These are phyloP conservation scores for Ichneumon xanthorius DNA, from an alignment of 2,888 invertebrate species.

Conservation along the genomic window DNA sequence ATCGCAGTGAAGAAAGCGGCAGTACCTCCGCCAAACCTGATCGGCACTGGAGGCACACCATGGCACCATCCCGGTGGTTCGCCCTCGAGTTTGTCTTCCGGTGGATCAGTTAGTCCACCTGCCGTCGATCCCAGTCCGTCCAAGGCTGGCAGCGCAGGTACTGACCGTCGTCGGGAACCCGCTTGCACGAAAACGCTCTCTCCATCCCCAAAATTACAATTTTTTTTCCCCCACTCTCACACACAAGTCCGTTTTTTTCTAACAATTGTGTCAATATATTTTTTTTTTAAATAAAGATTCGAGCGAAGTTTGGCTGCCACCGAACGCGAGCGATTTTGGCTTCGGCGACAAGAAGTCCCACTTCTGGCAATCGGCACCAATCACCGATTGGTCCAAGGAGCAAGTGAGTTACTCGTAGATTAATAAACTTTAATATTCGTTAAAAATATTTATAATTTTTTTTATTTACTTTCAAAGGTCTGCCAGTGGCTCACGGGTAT, in stretches of 20 bases:
- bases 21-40: constrained; percentile 87
- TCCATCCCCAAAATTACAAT: constrained; percentile 17
- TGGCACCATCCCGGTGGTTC: constrained; percentile 88
- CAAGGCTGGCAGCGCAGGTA: constrained; percentile 79
- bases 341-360: constrained; percentile 88
- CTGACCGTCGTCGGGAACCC: constrained; percentile 65
- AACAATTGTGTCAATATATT: constrained; percentile 7
- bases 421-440: neutral
- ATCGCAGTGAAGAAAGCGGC: constrained; percentile 88
- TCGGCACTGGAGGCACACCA: constrained; percentile 81
- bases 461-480: constrained; percentile 87
- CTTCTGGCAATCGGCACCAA: constrained; percentile 89
- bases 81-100: constrained; percentile 89
- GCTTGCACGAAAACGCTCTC: constrained; percentile 60
- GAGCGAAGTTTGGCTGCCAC: constrained; percentile 86
- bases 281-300: constrained; percentile 78
- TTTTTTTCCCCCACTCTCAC: constrained; percentile 1
- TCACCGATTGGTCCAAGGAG: constrained; percentile 92
- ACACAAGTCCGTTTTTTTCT: neutral
- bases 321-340: constrained; percentile 87
- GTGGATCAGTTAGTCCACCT: constrained; percentile 84
- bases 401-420: constrained; percentile 86
- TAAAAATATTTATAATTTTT: neutral
- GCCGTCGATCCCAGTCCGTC: constrained; percentile 82
- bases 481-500: constrained; percentile 95